phyloP scores from a whole-genome alignment of 2,113 vertebrate species.

The Mesitornis unicolor region DNA sequence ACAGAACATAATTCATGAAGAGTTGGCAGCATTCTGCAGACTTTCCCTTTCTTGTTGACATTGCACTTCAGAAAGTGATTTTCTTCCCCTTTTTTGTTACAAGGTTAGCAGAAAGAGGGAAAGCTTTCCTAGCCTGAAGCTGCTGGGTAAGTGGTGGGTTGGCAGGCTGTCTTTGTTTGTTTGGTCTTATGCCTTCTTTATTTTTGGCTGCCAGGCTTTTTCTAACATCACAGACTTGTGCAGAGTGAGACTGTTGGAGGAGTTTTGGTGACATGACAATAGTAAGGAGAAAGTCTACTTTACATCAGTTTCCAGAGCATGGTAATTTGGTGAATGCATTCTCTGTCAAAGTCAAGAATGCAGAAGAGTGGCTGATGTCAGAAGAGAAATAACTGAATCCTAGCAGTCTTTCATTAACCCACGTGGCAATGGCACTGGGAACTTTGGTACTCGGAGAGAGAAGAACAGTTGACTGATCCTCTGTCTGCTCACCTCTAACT shows the following conservation, averaged over 20 bases:
- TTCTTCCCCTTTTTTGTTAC: not conserved
- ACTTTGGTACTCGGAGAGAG: not conserved
- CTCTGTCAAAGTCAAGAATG: not conserved
- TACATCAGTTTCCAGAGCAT: not conserved
- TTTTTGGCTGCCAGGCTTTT: constrained; percentile 7
- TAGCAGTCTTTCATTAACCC: not conserved
- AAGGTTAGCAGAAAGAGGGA: not conserved
- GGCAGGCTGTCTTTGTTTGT: constrained; percentile 7
- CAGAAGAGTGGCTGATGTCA: not conserved
- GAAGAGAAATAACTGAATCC: not conserved
- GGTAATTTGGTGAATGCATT: not conserved
- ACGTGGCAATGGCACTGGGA: not conserved
- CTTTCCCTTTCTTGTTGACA: not conserved
- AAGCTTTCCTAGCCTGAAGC: constrained; percentile 48
- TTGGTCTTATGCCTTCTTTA: not conserved
- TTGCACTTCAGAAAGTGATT: not conserved
- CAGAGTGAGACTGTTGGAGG: not conserved
- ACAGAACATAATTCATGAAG: fast-evolving
- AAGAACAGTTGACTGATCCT: not conserved
- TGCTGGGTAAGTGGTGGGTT: not conserved
- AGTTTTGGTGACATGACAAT: not conserved
- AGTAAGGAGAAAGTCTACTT: not conserved
- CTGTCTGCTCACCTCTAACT: not conserved
- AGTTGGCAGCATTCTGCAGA: not conserved
- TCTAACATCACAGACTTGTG: not conserved